Percentiles rank a stretch among this genome's conserved stretches.
These are phyloP conservation scores for Emydoidea blandingii DNA, from an alignment of 2,797 vertebrate genomes.

Conservation along the genomic window DNA sequence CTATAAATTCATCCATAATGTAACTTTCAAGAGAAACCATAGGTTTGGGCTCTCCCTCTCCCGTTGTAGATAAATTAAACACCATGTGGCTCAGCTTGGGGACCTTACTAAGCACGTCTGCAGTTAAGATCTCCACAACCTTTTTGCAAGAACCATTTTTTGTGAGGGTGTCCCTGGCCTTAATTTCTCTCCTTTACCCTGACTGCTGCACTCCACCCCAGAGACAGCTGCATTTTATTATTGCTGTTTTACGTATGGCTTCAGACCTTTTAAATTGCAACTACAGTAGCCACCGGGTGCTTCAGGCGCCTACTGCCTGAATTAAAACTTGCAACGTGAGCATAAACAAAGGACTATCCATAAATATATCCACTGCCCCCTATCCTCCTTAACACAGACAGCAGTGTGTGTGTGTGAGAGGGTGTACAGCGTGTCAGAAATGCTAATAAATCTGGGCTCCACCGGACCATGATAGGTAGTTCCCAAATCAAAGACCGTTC, in stretches of 20 bases:
- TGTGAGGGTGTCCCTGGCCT: not conserved
- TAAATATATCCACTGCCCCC: not conserved
- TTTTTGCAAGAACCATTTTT: not conserved
- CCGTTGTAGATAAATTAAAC: not conserved
- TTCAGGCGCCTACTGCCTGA: not conserved
- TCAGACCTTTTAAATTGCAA: not conserved
- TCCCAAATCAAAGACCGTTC: too few relatives aligned
- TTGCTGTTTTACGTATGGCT: not conserved
- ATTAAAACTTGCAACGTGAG: not conserved
- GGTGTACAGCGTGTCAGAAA: too few relatives aligned
- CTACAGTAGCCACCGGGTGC: not conserved
- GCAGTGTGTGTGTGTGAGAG: too few relatives aligned
- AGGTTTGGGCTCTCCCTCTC: not conserved
- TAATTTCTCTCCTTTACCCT: not conserved
- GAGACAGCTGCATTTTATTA: not conserved
- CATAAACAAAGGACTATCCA: not conserved
- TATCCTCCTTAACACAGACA: too few relatives aligned
- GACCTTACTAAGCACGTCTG: not conserved
- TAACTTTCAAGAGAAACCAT: not conserved
- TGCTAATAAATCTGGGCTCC: too few relatives aligned
- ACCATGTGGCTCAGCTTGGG: not conserved
- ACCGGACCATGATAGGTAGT: too few relatives aligned
- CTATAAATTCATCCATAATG: not conserved
- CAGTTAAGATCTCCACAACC: not conserved
- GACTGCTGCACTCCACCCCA: not conserved